A percentile compares a stretch with the other conserved stretches of the same genome.
phyloP scores from a whole-genome alignment of 2,113 vertebrate genomes.

The Clinocottus analis region DNA sequence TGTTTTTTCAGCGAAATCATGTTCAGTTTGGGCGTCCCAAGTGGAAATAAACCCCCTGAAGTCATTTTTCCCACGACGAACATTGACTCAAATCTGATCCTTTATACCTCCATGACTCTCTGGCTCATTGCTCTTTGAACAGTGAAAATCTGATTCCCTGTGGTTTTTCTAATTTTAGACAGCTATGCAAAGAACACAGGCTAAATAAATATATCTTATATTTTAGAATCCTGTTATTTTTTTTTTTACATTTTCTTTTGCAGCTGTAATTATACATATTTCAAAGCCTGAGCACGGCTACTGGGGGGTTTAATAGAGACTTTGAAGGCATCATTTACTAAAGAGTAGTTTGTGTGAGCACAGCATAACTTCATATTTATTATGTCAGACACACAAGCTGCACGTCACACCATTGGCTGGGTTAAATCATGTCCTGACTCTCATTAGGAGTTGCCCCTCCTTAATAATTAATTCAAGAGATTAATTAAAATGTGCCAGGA shows the following conservation, averaged over 20 bases:
- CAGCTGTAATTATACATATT: slow-evolving; percentile 28
- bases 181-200: slow-evolving; percentile 37
- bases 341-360: slow-evolving; percentile 29
- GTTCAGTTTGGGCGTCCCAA: slow-evolving; percentile 52
- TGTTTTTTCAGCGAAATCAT: slow-evolving; percentile 43
- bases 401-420: slow-evolving; percentile 17
- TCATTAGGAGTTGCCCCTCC: slow-evolving; percentile 20
- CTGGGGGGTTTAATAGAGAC: slow-evolving; percentile 23
- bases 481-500: slow-evolving; percentile 37
- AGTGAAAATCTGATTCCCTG: slow-evolving; percentile 60
- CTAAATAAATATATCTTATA: slow-evolving; percentile 50
- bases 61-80: slow-evolving; percentile 48
- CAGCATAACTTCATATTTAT: slow-evolving; percentile 20
- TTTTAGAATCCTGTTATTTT: slow-evolving; percentile 44
- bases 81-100: slow-evolving; percentile 63
- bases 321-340: slow-evolving; percentile 23
- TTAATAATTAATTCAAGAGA: slow-evolving; percentile 44
- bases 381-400: slow-evolving; percentile 16
- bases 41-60: slow-evolving; percentile 57
- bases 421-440: slow-evolving; percentile 18
- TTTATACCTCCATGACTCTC: slow-evolving; percentile 58
- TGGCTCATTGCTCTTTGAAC: slow-evolving; percentile 67
- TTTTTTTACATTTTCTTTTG: too few relatives aligned
- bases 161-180: slow-evolving; percentile 64
- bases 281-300: slow-evolving; percentile 4